Conservation (phyloP, 1,140 invertebrate genomes). For the Tetragonula clypearis region DNA sequence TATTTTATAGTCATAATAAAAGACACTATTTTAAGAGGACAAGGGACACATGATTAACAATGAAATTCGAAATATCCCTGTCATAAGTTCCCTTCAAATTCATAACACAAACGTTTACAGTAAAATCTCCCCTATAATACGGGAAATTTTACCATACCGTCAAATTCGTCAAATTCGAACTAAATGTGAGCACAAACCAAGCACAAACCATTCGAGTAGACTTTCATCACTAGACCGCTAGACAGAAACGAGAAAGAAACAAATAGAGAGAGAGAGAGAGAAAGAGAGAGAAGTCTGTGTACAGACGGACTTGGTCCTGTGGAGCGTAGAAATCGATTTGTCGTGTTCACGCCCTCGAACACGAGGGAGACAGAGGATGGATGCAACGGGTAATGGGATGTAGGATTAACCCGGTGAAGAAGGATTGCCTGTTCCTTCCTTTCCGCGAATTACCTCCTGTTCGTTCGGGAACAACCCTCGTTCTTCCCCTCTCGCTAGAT, state of each 20-base stretch:
- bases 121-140: too few relatives aligned
- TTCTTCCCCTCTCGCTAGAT: neutral
- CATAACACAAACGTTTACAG: too few relatives aligned
- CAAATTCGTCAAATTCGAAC: too few relatives aligned
- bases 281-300: slow-evolving; percentile 2
- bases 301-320: slow-evolving; percentile 1
- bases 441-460: slow-evolving; percentile 9
- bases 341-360: slow-evolving; percentile 41
- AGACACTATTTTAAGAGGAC: too few relatives aligned
- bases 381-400: slow-evolving; percentile 35
- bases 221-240: too few relatives aligned
- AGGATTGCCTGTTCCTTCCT: slow-evolving; percentile 17
- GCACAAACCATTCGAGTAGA: too few relatives aligned
- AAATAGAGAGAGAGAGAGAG: neutral
- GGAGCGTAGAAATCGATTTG: slow-evolving; percentile 42
- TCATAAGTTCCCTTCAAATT: too few relatives aligned
- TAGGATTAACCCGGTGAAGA: slow-evolving; percentile 32
- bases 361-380: slow-evolving; percentile 13
- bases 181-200: neutral
- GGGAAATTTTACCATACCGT: too few relatives aligned
- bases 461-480: neutral
- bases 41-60: too few relatives aligned
- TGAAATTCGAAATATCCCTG: too few relatives aligned
- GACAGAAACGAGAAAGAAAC: neutral
- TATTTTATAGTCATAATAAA: too few relatives aligned